Base-by-base conservation (phyloP, 2,888 invertebrate genomes). In the Entomobrya multifasciata region DNA sequence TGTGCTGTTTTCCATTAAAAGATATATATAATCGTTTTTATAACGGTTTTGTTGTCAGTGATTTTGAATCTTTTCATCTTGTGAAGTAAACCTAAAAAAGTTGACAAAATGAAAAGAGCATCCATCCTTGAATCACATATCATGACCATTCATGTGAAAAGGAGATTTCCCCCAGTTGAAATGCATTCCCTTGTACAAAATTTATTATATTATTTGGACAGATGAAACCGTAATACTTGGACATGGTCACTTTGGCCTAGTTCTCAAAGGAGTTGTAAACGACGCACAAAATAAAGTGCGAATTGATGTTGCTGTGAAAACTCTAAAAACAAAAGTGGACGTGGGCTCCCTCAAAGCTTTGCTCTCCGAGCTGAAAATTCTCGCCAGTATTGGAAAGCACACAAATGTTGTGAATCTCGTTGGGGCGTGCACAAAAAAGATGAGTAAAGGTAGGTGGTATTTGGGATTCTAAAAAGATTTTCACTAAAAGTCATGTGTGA, bases 221-320 rank as follows among this genome's bases (percentile, higher is more conserved):
- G 89, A 89, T 62, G 89, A 89, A 60, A 89, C 89, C 5, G 84
- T 52, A 15, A 80, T 89, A 13, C 52, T 89, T 65, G 89, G 89
- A 55, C 82, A 79, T 65, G 89, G 89, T 20, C 87, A 89, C 57
- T 87, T 89, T 72, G 89, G 89, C 10, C 25, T 87, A 13, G 88
- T 88, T 20, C 78, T 87, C 60, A 89, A 87, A 81, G 89, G 89
- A 30, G 41, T 86, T 22, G 82, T 87, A 17, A 87, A 83, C 49
- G 86, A 86, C 70, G 27, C 72, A 17, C 83, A 86, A 55, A 67
- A 47, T 30, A 74, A 74, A 49, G 70, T 79, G 36, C 55, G 72
- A 80, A 79, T 79, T n/a, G 86, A 87, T 27, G 89, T 87, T 13
- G 89, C 87, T 36, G 87, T 89, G 36, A 89, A 89, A 87, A 89